These are phyloP conservation scores for Bugulina stolonifera DNA, from an alignment of 2,888 invertebrate species.

Conservation along the genomic window DNA sequence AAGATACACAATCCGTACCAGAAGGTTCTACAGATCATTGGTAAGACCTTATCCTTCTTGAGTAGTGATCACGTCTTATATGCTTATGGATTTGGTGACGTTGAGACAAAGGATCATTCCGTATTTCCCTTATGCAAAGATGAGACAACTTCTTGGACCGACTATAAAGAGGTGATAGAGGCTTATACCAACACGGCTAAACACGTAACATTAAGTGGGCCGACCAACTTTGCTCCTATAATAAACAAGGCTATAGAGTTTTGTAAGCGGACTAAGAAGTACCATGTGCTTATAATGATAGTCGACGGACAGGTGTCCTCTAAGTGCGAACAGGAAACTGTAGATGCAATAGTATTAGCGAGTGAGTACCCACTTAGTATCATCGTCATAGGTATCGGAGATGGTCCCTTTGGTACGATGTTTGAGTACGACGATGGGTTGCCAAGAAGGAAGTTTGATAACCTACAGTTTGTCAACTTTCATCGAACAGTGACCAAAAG, in stretches of 20 bases:
- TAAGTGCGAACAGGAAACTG: conserved; percentile 39
- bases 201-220: conserved; percentile 54
- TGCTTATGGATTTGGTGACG: conserved; percentile 50
- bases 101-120: conserved; percentile 38
- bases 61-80: conserved; percentile 45
- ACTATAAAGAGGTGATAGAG: conserved; percentile 46
- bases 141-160: conserved; percentile 36
- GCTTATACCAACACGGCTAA: conserved; percentile 54
- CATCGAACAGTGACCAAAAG: conserved; percentile 37
- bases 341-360: conserved; percentile 49
- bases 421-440: conserved; percentile 52
- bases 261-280: conserved; percentile 44
- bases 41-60: conserved; percentile 46
- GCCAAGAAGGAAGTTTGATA: conserved; percentile 56
- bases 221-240: conserved; percentile 56
- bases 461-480: conserved; percentile 55
- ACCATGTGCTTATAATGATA: conserved; percentile 54
- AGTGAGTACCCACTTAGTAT: conserved; percentile 50
- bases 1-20: conserved; percentile 56
- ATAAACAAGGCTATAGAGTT: conserved; percentile 55
- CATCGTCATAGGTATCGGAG: conserved; percentile 52
- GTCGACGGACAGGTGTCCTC: conserved; percentile 56
- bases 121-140: conserved; percentile 43
- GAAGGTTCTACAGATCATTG: conserved; percentile 49
- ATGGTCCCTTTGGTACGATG: conserved; percentile 53